A percentile compares a stretch with the other conserved stretches of the same genome.
phyloP scores from a whole-genome alignment of 2,797 vertebrate species.

The Gambelia wislizenii region DNA sequence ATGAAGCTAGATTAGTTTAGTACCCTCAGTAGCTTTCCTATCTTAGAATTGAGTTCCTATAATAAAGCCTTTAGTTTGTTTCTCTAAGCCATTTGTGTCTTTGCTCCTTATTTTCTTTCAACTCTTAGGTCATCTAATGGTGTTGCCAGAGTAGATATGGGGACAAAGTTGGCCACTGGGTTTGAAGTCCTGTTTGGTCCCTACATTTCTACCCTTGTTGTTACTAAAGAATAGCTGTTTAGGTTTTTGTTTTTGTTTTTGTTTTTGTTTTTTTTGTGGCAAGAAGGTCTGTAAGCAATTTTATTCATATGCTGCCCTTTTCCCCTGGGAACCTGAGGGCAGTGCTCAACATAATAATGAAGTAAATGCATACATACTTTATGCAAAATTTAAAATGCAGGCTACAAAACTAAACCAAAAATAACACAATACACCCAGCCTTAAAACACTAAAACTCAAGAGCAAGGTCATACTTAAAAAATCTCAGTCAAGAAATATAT shows the following conservation, averaged over 20 bases:
- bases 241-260: no score
- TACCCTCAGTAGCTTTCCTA: no score
- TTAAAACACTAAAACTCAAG: neutral
- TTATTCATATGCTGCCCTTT: neutral
- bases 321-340: neutral
- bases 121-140: no score
- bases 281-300: neutral
- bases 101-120: no score
- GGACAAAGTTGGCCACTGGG: neutral
- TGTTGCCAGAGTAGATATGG: neutral
- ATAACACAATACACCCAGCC: neutral
- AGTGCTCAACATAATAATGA: neutral
- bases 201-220: neutral
- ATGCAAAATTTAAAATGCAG: neutral
- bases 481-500: neutral
- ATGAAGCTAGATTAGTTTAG: no score
- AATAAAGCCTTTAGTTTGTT: no score
- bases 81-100: no score
- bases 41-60: no score
- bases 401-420: neutral
- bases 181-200: neutral
- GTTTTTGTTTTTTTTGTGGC: neutral
- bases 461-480: neutral
- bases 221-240: neutral
- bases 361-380: neutral